phyloP scores from a whole-genome alignment of 2,888 invertebrate genomes.

The Xylota segnis region DNA sequence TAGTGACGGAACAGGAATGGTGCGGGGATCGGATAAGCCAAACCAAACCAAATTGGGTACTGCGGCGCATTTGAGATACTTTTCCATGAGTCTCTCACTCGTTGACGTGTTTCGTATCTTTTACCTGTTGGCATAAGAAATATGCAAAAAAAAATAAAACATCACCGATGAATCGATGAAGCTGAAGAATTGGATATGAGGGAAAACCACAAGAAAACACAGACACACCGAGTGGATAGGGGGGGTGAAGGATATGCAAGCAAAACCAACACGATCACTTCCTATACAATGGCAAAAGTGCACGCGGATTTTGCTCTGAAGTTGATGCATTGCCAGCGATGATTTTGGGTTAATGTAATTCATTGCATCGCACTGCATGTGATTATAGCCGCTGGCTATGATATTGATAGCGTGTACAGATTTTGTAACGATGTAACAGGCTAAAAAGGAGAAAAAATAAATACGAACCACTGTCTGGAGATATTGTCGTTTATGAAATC shows the following conservation, averaged over 20 bases:
- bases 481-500: neutral
- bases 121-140: constrained; percentile 71
- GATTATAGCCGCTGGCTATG: constrained; percentile 71
- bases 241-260: constrained; percentile 20
- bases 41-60: constrained; percentile 55
- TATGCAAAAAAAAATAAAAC: constrained; percentile 27
- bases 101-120: constrained; percentile 69
- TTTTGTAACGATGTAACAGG: constrained; percentile 60
- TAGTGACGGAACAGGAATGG: neutral
- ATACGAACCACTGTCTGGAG: neutral
- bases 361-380: constrained; percentile 71
- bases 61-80: constrained; percentile 66
- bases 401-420: constrained; percentile 71
- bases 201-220: constrained; percentile 45
- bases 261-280: constrained; percentile 70
- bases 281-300: constrained; percentile 62
- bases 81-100: constrained; percentile 29
- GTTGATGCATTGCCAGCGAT: constrained; percentile 73
- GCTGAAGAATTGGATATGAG: constrained; percentile 38
- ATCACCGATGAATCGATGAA: constrained; percentile 65
- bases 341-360: constrained; percentile 77
- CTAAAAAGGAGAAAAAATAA: constrained; percentile 9
- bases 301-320: constrained; percentile 37
- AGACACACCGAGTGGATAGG: constrained; percentile 14
- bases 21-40: neutral